A percentile compares a stretch with the other conserved stretches of the same genome.
Evolutionary conservation across 2,113 vertebrate species (phyloP).

Genomic region (Ibidorhyncha struthersii): DNA sequence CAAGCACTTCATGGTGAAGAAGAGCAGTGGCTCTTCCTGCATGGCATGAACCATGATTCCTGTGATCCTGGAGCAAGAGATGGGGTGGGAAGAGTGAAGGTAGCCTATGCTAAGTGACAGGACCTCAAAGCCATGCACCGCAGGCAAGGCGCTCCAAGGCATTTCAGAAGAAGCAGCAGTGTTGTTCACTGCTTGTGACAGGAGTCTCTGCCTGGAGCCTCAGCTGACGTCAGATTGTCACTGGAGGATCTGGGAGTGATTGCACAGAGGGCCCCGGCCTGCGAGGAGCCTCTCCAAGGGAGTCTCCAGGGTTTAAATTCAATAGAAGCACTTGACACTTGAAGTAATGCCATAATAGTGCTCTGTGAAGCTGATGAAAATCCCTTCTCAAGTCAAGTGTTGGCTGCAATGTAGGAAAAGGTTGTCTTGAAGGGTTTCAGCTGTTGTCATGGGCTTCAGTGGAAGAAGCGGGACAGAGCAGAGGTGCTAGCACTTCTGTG

Average conservation of each 20-base stretch:
- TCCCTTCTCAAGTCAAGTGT: not conserved
- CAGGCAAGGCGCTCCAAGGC: fast-evolving
- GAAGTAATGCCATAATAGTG: not conserved
- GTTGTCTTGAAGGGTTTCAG: not conserved
- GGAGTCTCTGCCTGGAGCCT: not conserved
- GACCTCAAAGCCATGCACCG: not conserved
- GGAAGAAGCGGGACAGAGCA: not conserved
- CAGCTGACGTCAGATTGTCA: fast-evolving
- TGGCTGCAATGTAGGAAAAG: not conserved
- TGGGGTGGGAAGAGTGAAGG: not conserved
- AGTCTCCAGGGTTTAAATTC: not conserved
- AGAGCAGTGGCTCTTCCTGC: not conserved
- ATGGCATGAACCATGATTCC: not conserved
- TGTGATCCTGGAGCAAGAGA: not conserved
- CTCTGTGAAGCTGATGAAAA: not conserved
- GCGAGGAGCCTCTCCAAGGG: not conserved
- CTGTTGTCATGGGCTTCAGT: not conserved
- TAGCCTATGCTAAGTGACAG: not conserved
- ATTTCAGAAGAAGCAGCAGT: not conserved
- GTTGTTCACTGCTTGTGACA: not conserved
- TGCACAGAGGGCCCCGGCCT: not conserved
- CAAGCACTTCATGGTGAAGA: fast-evolving
- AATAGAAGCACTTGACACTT: not conserved
- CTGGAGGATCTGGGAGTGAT: not conserved
- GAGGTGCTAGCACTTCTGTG: not conserved